phyloP scores from a whole-genome alignment of 2,113 vertebrate species.

The Anhinga rufa region DNA sequence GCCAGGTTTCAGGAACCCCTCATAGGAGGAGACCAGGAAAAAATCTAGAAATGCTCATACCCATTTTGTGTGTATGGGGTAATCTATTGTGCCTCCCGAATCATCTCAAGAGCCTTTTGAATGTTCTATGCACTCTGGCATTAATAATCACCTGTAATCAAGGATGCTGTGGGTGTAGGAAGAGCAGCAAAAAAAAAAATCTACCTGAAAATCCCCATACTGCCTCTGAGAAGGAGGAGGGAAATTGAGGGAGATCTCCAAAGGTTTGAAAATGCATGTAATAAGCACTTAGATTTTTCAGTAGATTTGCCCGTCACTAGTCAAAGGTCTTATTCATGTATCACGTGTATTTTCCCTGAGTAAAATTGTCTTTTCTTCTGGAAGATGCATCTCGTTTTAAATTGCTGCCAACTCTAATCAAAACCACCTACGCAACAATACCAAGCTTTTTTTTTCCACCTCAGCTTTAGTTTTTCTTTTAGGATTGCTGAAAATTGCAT shows the following conservation, averaged over 20 bases:
- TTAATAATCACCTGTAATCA: neutral
- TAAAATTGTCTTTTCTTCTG: constrained; percentile 60
- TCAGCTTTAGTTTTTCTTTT: constrained; percentile 12
- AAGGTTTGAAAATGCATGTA: constrained; percentile 22
- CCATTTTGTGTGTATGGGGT: neutral
- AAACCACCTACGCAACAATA: constrained; percentile 48
- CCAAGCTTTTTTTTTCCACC: neutral
- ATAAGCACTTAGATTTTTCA: constrained; percentile 28
- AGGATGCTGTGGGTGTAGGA: neutral
- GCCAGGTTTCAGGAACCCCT: neutral
- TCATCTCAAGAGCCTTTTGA: neutral
- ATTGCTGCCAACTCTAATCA: constrained; percentile 53
- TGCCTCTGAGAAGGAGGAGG: neutral
- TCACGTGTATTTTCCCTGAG: constrained; percentile 22
- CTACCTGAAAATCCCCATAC: neutral
- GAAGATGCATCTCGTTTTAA: constrained; percentile 52
- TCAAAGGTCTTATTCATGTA: constrained; percentile 49
- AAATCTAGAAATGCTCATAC: neutral
- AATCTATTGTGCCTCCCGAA: neutral
- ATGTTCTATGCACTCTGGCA: neutral
- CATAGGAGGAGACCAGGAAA: neutral
- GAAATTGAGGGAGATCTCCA: constrained; percentile 1
- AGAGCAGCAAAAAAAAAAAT: neutral
- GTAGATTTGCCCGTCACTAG: constrained; percentile 23
- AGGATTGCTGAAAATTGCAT: constrained; percentile 14